Percentiles rank a stretch among this genome's conserved stretches.
phyloP scores from a whole-genome alignment of 1,140 invertebrate species.

The Euwallacea similis region DNA sequence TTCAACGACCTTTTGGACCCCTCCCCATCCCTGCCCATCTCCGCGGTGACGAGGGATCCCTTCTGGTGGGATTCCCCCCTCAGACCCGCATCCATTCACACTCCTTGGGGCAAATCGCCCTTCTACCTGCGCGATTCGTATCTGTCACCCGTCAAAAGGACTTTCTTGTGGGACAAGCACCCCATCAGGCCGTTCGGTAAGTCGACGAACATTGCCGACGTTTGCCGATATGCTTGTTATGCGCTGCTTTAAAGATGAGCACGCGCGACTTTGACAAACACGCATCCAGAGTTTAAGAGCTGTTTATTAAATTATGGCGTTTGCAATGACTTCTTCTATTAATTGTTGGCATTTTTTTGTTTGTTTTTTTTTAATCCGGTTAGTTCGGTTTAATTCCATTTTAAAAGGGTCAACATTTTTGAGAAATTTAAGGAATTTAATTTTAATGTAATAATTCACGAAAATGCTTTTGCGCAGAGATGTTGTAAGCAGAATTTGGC shows the following conservation, averaged over 20 bases:
- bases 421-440: no score
- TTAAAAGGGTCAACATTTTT: no score
- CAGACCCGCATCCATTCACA: slow-evolving; percentile 68
- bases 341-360: no score
- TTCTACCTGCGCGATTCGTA: slow-evolving; percentile 83
- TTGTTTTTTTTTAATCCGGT: no score
- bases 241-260: slow-evolving; percentile 19
- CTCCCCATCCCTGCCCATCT: slow-evolving; percentile 72
- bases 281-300: no score
- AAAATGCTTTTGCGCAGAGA: no score
- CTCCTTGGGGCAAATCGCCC: slow-evolving; percentile 66
- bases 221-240: slow-evolving; percentile 18
- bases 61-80: slow-evolving; percentile 80
- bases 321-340: no score
- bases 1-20: slow-evolving; percentile 77
- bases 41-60: slow-evolving; percentile 77
- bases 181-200: slow-evolving; percentile 84
- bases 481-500: no score
- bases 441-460: no score
- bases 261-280: neutral
- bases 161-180: slow-evolving; percentile 85
- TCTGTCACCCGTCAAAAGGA: slow-evolving; percentile 84
- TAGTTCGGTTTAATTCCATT: no score
- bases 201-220: slow-evolving; percentile 43
- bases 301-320: no score